These are phyloP conservation scores for Recurvirostra avosetta DNA, from an alignment of 2,113 vertebrate genomes.

Conservation along the genomic window DNA sequence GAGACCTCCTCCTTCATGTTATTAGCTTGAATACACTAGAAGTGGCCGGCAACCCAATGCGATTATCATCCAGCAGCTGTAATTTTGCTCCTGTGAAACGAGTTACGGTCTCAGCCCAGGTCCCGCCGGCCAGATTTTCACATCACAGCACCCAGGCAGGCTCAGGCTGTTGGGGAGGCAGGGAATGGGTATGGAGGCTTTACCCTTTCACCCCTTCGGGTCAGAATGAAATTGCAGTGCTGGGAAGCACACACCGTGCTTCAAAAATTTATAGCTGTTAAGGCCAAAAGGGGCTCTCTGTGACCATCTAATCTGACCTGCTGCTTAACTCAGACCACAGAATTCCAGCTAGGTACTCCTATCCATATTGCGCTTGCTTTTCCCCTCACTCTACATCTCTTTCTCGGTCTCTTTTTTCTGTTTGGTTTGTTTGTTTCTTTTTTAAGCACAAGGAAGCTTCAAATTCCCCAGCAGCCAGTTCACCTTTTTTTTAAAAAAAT, in stretches of 20 bases:
- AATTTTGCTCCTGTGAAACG: not conserved
- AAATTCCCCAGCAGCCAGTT: not conserved
- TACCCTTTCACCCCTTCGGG: not conserved
- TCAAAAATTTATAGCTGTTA: not conserved
- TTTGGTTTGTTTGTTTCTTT: not conserved
- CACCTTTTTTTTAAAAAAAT: not conserved
- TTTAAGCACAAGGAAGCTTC: not conserved
- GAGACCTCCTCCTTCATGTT: not conserved
- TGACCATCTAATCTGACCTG: not conserved
- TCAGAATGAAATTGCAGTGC: not conserved
- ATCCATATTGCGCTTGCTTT: not conserved
- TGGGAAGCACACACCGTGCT: not conserved
- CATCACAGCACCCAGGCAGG: not conserved
- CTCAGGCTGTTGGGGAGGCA: not conserved
- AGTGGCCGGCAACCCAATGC: not conserved
- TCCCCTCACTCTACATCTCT: not conserved
- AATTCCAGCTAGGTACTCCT: not conserved
- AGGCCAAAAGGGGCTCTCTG: not conserved
- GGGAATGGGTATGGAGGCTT: not conserved
- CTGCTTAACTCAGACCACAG: not conserved
- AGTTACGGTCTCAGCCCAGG: not conserved
- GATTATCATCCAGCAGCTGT: not conserved
- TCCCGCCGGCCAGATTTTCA: not conserved
- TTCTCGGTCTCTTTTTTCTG: not conserved
- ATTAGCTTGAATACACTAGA: accelerated